These are phyloP conservation scores for Oasisia sp. DNA, from an alignment of 2,888 invertebrate species.

Conservation along the genomic window DNA sequence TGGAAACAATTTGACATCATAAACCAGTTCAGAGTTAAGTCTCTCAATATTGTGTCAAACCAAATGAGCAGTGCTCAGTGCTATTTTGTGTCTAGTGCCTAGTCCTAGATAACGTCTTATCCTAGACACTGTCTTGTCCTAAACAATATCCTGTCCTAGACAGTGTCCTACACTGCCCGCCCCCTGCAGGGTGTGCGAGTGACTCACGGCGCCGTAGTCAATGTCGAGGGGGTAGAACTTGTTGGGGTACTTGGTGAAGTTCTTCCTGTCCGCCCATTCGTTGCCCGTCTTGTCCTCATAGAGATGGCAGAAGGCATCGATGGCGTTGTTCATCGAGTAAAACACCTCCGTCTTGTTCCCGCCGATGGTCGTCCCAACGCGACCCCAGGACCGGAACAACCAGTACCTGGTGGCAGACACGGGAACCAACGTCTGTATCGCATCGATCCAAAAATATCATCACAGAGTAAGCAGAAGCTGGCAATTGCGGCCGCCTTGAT, in stretches of 20 bases:
- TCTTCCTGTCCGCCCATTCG: slow-evolving; percentile 74
- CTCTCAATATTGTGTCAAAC: too few species aligned
- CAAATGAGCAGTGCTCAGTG: too few species aligned
- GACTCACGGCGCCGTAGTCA: slow-evolving; percentile 78
- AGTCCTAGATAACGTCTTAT: not conserved
- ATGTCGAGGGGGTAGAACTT: slow-evolving; percentile 88
- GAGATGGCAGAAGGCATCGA: slow-evolving; percentile 72
- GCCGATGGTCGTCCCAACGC: slow-evolving; percentile 95
- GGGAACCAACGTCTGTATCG: not conserved
- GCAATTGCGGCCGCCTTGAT: too few species aligned
- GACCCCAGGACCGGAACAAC: slow-evolving; percentile 93
- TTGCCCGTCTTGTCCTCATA: slow-evolving; percentile 88
- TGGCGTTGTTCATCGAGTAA: slow-evolving; percentile 55
- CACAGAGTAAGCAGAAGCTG: not conserved
- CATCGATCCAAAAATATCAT: not conserved
- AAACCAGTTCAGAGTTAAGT: too few species aligned
- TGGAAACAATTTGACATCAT: too few species aligned
- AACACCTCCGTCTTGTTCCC: slow-evolving; percentile 61
- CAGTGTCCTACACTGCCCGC: not conserved
- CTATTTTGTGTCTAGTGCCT: too few species aligned
- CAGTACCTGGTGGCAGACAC: slow-evolving; percentile 69
- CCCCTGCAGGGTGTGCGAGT: not conserved
- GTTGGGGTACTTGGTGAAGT: slow-evolving; percentile 79
- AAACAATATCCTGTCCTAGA: not conserved
- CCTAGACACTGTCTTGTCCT: not conserved